Evolutionary conservation across 2,888 invertebrate species (phyloP).

Genomic region (Harpalus rufipes): DNA sequence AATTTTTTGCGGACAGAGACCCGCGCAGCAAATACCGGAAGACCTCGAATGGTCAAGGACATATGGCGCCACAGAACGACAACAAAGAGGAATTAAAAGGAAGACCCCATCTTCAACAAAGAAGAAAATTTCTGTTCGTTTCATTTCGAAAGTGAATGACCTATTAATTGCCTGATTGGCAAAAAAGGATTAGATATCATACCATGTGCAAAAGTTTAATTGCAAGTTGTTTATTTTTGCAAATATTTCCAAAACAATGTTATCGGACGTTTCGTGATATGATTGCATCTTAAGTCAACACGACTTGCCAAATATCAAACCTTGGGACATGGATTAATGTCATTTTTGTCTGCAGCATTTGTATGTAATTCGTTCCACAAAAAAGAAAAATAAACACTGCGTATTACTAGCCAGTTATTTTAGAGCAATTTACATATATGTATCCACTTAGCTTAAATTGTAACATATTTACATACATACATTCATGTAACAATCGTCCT

Average conservation of each 20-base stretch:
- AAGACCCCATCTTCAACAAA: neutral
- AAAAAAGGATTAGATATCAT: slow-evolving; percentile 27
- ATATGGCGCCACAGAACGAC: slow-evolving; percentile 26
- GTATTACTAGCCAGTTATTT: too few species aligned
- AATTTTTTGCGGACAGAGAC: slow-evolving; percentile 57
- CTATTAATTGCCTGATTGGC: slow-evolving; percentile 19
- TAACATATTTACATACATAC: too few species aligned
- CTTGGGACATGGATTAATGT: neutral
- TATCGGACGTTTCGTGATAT: neutral
- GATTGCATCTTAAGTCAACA: neutral
- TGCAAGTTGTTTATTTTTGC: slow-evolving; percentile 36
- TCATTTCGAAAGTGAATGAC: slow-evolving; percentile 8
- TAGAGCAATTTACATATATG: too few species aligned
- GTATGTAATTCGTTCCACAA: neutral
- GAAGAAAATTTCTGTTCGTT: neutral
- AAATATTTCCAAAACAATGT: neutral
- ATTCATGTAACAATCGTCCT: too few species aligned
- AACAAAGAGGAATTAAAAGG: slow-evolving; percentile 28
- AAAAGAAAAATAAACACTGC: neutral
- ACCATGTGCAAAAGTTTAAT: slow-evolving; percentile 37
- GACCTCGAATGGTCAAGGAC: slow-evolving; percentile 61
- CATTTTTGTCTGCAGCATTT: neutral
- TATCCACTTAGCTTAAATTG: too few species aligned
- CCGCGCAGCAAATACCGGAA: slow-evolving; percentile 56
- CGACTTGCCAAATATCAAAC: neutral